Evolutionary conservation across 2,113 vertebrate species (phyloP), one percentile per base, ranked within the genome.

Genomic region (Antennarius striatus): DNA sequence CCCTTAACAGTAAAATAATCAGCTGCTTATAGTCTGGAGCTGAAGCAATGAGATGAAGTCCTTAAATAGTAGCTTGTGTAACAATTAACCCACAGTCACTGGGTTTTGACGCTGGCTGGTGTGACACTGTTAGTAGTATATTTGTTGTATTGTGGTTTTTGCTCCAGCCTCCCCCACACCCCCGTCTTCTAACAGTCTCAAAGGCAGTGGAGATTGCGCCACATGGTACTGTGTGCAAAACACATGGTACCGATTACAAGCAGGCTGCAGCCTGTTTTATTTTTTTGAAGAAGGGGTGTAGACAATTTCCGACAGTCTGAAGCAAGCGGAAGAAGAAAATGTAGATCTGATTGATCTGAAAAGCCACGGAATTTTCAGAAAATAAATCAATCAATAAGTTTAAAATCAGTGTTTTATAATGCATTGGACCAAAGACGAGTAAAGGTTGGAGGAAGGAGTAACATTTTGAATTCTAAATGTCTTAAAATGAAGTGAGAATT

Each of bases 61-160:
- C 22, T 65, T 56, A 42, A 63, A 49, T 56, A 65, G 61, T 3
- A 22, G 28, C 49, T 56, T 17, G 32, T 36, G 32, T 36, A 65
- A 22, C 58, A 69, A 75, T 78, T 28, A 70, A 71, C 67, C 14
- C 51, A 36, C 52, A 22, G 10, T 59, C 40, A n/a, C 69, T 6
- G 40, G 75, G 73, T 67, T 61, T 80, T 66, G 77, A 73, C 78
- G 65, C 63, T n/a, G 65, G 73, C 67, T 63, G 58, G 17, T 63
- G 80, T 82, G 81, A 86, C 81, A 61, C 65, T 63, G 66, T 82
- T 77, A 81, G 83, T 81, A 78, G 69, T 78, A 74, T 78, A 80
- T 87, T 89, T 86, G 81, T 89, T 75, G 87, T 77, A 77, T 79
- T 87, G 89, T 42, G 89, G 91, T 91, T 91, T 86, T 79, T 61